phyloP scores from a whole-genome alignment of 2,113 vertebrate species.

The Cariama cristata region DNA sequence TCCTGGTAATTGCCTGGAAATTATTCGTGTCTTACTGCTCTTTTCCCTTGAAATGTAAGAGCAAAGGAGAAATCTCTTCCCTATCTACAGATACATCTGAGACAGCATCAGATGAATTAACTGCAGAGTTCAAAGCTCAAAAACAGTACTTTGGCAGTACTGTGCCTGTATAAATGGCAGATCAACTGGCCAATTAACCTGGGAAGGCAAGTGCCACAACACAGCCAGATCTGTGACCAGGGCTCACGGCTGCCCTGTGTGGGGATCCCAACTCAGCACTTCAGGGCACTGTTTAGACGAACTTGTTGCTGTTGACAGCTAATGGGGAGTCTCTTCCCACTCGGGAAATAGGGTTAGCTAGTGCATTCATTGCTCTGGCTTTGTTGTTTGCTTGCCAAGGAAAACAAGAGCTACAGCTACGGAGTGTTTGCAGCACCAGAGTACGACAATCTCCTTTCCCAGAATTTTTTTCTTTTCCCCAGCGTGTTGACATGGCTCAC shows the following conservation, averaged over 20 bases:
- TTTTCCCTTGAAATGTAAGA: not conserved
- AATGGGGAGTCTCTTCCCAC: not conserved
- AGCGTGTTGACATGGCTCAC: not conserved
- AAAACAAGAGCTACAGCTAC: not conserved
- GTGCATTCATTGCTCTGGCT: not conserved
- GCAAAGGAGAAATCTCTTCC: not conserved
- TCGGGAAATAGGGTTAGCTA: not conserved
- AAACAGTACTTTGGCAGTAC: not conserved
- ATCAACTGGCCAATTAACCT: accelerated
- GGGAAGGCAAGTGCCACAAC: accelerated
- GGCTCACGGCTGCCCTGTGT: accelerated
- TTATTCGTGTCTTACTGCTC: not conserved
- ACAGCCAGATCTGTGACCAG: not conserved
- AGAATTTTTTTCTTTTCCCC: not conserved
- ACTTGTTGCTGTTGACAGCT: not conserved
- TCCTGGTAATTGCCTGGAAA: not conserved
- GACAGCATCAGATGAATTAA: not conserved
- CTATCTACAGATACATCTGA: not conserved
- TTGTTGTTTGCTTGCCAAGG: not conserved
- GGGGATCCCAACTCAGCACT: not conserved
- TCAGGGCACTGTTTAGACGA: not conserved
- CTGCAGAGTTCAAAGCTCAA: not conserved
- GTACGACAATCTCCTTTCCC: not conserved
- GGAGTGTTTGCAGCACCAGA: not conserved
- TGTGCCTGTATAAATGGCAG: not conserved